A percentile compares a stretch with the other conserved stretches of the same genome.
phyloP scores from a whole-genome alignment of 2,113 vertebrate genomes.

The Rafetus swinhoei region DNA sequence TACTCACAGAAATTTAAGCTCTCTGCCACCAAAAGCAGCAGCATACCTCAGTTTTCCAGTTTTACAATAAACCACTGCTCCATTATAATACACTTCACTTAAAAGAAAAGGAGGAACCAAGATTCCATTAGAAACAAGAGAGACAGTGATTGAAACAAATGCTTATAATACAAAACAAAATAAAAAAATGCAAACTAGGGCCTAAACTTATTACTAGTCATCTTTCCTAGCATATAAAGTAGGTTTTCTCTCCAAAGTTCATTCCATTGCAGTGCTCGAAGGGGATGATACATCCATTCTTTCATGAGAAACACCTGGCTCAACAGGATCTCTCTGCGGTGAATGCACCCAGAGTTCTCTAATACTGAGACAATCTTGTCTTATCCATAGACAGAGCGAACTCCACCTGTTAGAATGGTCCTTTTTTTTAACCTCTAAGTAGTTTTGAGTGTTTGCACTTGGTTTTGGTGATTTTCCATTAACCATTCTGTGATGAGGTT shows the following conservation, averaged over 20 bases:
- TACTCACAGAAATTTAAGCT: neutral
- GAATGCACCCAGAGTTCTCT: neutral
- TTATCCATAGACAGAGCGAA: neutral
- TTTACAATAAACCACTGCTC: neutral
- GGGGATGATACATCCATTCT: neutral
- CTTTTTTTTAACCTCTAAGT: neutral
- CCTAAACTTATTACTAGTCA: neutral
- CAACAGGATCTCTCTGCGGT: neutral
- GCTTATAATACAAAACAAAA: neutral
- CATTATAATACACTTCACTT: neutral
- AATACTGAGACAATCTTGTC: neutral
- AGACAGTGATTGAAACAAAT: neutral
- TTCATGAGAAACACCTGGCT: neutral
- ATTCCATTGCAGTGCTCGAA: neutral
- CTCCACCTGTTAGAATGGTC: neutral
- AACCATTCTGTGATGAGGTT: neutral
- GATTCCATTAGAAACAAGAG: neutral
- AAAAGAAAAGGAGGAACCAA: neutral
- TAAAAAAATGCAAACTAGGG: neutral
- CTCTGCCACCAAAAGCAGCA: neutral
- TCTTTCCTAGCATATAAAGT: neutral
- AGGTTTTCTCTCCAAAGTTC: neutral
- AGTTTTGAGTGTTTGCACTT: neutral
- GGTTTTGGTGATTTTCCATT: neutral
- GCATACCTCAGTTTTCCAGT: neutral